phyloP scores from a whole-genome alignment of 2,113 vertebrate species.

The Nipponia nippon region DNA sequence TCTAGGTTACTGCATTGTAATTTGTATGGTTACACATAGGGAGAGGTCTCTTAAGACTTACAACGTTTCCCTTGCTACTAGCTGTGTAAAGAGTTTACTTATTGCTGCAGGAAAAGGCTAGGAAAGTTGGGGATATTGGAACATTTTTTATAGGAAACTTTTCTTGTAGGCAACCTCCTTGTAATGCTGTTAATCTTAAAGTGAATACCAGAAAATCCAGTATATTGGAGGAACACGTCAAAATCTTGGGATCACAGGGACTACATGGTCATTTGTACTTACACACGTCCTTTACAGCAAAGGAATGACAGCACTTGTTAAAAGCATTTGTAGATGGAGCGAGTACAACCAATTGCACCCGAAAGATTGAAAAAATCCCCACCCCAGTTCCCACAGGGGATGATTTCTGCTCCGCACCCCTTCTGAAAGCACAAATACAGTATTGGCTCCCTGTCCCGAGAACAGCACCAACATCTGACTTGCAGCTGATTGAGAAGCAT shows the following conservation, averaged over 20 bases:
- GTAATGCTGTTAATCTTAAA: not conserved
- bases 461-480: not conserved
- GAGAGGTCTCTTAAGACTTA: not conserved
- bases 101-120: not conserved
- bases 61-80: not conserved
- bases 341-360: not conserved
- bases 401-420: not conserved
- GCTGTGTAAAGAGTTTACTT: not conserved
- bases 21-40: not conserved
- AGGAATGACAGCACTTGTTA: not conserved
- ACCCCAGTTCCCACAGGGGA: not conserved
- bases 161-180: not conserved
- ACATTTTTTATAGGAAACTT: not conserved
- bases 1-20: not conserved
- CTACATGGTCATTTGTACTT: not conserved
- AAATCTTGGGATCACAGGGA: not conserved
- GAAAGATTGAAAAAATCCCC: not conserved
- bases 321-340: not conserved
- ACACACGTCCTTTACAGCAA: not conserved
- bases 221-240: not conserved
- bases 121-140: not conserved
- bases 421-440: not conserved
- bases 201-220: not conserved
- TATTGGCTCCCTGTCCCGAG: not conserved
- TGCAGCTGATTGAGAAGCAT: not conserved